Base-by-base conservation (phyloP, 2,888 invertebrate species). In the Euzophera pinguis region DNA sequence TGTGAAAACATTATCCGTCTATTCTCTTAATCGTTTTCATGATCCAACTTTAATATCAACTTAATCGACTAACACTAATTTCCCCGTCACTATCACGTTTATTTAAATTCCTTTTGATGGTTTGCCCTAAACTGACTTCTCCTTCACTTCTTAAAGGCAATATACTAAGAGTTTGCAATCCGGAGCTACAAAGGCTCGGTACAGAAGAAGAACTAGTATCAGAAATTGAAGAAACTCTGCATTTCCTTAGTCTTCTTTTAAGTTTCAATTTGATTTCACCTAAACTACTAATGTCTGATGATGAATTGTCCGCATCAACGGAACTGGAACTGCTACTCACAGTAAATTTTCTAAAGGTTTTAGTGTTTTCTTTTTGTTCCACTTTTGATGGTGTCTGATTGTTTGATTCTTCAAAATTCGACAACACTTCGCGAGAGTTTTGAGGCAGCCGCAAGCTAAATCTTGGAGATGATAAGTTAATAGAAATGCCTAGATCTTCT, bases 241-340 rank as follows among this genome's bases (percentile, higher is more conserved):
- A 69, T 55, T 71, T 77, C 9, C 57, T 65, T 10, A 74, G 53
- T 50, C 61, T 75, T 53, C 64, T 75, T 57, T 72, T 81, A n/a
- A 79, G 58, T 54, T 66, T 73, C 13, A 69, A 60, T 55, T 69
- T 83, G 1, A 89, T 67, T 71, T 90, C 87, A 14, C 90, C 90
- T 59, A 88, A 72, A 62, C 90, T 90, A 59, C 86, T 87, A n/a
- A 89, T 67, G 56, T 88, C 89, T 35, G 89, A 84, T 1, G 87
- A 86, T 3, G 79, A 79, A 56, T 75, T 75, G 45, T 82, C 82
- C n/a, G 72, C 82, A 42, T 87, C 87, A 14, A 73, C 56, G 0
- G 88, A 87, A 65, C 82, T 87, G 0, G 86, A 80, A 62, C 84
- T 85, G 48, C 83, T 85, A 51, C 64, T 75, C 7, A 58, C 48